Evolutionary conservation across 2,113 vertebrate species (phyloP).

Genomic region (Tupaia chinensis): DNA sequence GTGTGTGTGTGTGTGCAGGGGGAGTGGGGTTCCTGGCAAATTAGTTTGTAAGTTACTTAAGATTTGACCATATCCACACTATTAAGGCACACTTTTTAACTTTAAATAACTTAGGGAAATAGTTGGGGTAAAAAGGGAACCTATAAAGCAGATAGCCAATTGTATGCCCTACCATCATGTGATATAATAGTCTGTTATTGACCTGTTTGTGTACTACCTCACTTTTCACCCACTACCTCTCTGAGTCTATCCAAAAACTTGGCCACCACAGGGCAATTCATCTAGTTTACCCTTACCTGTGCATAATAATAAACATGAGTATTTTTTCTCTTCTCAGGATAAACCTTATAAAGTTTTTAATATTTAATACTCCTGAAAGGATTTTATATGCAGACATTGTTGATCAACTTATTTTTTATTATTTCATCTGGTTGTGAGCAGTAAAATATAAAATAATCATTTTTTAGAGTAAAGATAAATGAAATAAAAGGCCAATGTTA

Average conservation of each 20-base stretch:
- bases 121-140: neutral
- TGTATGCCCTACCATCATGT: neutral
- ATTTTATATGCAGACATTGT: conserved; percentile 60
- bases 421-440: conserved; percentile 80
- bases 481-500: conserved; percentile 85
- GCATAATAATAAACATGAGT: neutral
- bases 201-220: no score
- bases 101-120: neutral
- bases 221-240: neutral
- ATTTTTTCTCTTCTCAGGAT: neutral
- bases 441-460: conserved; percentile 83
- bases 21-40: neutral
- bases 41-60: neutral
- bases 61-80: neutral
- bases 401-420: conserved; percentile 75
- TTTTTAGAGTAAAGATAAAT: conserved; percentile 82
- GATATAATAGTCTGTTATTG: neutral
- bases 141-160: neutral
- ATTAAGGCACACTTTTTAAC: neutral
- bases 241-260: neutral
- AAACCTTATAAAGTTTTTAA: neutral
- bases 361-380: conserved; percentile 1
- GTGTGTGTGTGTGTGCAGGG: no score
- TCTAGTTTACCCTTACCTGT: neutral
- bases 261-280: neutral